phyloP scores from a whole-genome alignment of 2,888 invertebrate genomes.

The Tromatobia lineatoria region DNA sequence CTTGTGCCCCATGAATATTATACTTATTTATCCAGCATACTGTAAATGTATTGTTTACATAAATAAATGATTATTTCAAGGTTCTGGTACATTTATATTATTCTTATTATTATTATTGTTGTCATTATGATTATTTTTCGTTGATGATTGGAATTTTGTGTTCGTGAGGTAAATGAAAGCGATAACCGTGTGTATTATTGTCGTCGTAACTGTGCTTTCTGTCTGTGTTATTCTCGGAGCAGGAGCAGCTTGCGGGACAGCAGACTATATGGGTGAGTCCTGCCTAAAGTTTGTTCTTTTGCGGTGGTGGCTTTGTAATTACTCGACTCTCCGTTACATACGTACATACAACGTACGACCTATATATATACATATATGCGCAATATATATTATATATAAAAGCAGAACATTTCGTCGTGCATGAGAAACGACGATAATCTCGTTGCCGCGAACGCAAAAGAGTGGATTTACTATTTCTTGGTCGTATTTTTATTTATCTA shows the following conservation, averaged over 20 bases:
- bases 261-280: conserved; percentile 93
- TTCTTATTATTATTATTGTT: conserved; percentile 55
- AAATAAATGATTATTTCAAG: conserved; percentile 80
- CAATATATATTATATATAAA: conserved; percentile 12
- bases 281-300: conserved; percentile 73
- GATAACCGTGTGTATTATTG: conserved; percentile 53
- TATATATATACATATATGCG: conserved; percentile 59
- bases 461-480: conserved; percentile 37
- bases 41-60: conserved; percentile 78
- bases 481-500: neutral
- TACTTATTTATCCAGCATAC: conserved; percentile 77
- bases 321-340: conserved; percentile 46
- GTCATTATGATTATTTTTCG: conserved; percentile 63
- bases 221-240: conserved; percentile 82
- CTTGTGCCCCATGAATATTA: conserved; percentile 73
- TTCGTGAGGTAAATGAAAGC: conserved; percentile 54
- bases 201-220: conserved; percentile 81
- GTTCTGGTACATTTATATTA: conserved; percentile 72
- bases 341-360: conserved; percentile 24
- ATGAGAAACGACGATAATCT: conserved; percentile 69
- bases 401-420: conserved; percentile 71
- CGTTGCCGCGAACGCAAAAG: conserved; percentile 53
- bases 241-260: conserved; percentile 97
- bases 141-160: conserved; percentile 65
- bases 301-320: conserved; percentile 79